Conservation (phyloP, 2,888 invertebrate genomes). For the Hydrotaea diabolus region DNA sequence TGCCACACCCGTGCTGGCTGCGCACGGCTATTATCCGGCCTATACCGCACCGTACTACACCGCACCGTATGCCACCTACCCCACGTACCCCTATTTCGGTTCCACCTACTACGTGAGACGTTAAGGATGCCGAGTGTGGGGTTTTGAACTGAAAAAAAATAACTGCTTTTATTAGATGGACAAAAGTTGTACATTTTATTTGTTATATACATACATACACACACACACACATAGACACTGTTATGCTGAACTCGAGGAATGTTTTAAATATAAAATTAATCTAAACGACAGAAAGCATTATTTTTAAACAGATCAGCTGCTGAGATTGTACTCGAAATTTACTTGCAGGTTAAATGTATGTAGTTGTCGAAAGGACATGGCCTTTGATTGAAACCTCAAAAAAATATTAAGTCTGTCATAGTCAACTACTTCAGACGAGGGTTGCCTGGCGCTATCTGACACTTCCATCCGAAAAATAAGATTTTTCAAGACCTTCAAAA, state of each 20-base stretch:
- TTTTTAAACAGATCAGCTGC: no score
- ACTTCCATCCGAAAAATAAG: no score
- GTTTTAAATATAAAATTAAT: not conserved
- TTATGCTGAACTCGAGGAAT: not conserved
- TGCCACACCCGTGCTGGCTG: constrained; percentile 15
- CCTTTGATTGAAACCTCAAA: no score
- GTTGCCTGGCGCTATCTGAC: no score
- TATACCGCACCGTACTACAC: constrained; percentile 42
- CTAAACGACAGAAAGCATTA: no score
- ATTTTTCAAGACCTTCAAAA: no score
- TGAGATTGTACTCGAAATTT: no score
- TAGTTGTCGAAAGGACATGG: no score
- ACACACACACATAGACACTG: not conserved
- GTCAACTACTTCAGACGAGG: no score
- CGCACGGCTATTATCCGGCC: constrained; percentile 43
- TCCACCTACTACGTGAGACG: constrained; percentile 46
- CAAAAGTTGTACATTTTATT: constrained; percentile 2
- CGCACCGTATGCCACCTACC: constrained; percentile 40
- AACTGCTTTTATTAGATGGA: not conserved
- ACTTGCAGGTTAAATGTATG: no score
- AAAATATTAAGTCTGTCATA: no score
- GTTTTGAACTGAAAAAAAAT: not conserved
- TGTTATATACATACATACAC: not conserved
- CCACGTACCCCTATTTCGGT: constrained; percentile 52
- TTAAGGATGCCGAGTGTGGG: not conserved